Evolutionary conservation across 2,797 vertebrate genomes (phyloP).

Genomic region (Spinus pinus): DNA sequence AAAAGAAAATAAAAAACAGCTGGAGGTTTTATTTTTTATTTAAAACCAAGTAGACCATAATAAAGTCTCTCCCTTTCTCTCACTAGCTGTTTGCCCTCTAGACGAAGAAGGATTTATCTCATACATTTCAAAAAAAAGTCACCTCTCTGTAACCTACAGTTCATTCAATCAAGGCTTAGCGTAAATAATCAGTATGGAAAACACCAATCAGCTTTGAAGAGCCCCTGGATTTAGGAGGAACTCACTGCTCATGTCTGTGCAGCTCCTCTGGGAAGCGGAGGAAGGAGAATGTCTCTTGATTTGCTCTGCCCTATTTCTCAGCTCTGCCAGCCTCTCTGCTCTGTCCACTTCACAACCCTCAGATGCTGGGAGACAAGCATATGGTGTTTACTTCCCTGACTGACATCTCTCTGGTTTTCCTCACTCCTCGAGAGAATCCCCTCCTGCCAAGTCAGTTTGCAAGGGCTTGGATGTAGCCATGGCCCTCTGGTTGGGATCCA

Average conservation of each 20-base stretch:
- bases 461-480: slow-evolving; percentile 65
- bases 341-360: slow-evolving; percentile 48
- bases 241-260: neutral
- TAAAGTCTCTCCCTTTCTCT: neutral
- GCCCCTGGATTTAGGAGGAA: slow-evolving; percentile 30
- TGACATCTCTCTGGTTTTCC: slow-evolving; percentile 58
- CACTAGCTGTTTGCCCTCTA: slow-evolving; percentile 12
- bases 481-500: slow-evolving; percentile 60
- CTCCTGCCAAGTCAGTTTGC: slow-evolving; percentile 73
- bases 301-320: slow-evolving; percentile 23
- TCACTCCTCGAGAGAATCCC: slow-evolving; percentile 57
- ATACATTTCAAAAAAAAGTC: slow-evolving; percentile 51
- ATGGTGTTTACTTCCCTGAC: slow-evolving; percentile 66
- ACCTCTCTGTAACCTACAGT: slow-evolving; percentile 23
- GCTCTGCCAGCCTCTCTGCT: slow-evolving; percentile 33
- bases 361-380: slow-evolving; percentile 67
- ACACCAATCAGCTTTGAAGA: neutral
- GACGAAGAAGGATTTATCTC: neutral
- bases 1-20: neutral
- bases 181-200: slow-evolving; percentile 57
- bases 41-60: neutral
- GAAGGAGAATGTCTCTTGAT: neutral
- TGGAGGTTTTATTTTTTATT: neutral
- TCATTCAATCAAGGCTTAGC: slow-evolving; percentile 37
- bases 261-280: slow-evolving; percentile 14